Conservation (phyloP, 2,113 vertebrate species). For the Trogon surrucura region DNA sequence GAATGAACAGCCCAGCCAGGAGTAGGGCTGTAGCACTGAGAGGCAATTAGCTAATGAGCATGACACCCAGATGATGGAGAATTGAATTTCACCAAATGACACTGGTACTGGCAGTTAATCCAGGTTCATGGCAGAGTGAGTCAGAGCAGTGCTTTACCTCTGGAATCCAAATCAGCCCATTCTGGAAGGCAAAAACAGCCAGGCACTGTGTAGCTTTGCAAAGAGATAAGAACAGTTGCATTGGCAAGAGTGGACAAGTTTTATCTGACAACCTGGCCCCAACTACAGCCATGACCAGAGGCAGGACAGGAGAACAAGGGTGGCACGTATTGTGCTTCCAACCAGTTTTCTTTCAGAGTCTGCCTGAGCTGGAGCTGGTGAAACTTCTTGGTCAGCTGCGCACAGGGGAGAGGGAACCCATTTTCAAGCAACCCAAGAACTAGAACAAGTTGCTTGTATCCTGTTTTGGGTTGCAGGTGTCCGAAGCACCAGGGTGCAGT, state of each 20-base stretch:
- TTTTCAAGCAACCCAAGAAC: neutral
- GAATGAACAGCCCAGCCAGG: neutral
- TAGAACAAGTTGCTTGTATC: neutral
- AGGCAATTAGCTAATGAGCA: neutral
- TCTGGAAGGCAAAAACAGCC: neutral
- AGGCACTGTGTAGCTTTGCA: neutral
- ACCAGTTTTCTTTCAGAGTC: neutral
- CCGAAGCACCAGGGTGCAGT: neutral
- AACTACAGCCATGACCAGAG: neutral
- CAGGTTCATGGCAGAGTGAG: neutral
- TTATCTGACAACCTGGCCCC: neutral
- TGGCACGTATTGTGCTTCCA: neutral
- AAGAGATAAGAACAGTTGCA: neutral
- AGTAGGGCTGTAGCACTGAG: neutral
- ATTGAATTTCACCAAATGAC: neutral
- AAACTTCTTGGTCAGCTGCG: neutral
- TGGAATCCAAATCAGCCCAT: neutral
- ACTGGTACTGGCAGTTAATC: neutral
- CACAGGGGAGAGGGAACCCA: accelerated
- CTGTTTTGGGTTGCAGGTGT: neutral
- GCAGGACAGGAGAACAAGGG: neutral
- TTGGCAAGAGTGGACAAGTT: neutral
- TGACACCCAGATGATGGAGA: neutral
- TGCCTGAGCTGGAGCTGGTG: neutral
- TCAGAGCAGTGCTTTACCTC: neutral